Conservation (phyloP, 2,888 invertebrate species). For the Ischnus inquisitorius region DNA sequence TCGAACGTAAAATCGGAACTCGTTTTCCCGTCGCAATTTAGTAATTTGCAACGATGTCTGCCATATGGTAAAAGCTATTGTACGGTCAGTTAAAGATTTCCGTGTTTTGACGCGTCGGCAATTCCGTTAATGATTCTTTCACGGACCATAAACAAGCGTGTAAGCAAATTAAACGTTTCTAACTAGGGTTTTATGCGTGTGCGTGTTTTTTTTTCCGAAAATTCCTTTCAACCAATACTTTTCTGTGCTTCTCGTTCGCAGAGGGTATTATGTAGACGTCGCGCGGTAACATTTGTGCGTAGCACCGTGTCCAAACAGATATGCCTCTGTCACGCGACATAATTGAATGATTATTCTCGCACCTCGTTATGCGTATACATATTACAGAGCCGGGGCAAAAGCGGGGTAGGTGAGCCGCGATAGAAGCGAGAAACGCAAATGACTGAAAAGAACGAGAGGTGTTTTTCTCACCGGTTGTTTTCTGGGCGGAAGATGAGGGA, state of each 20-base stretch:
- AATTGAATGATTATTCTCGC: conserved; percentile 82
- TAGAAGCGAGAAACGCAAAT: conserved; percentile 39
- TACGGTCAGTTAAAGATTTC: not conserved
- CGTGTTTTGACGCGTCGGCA: not conserved
- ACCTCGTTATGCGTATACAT: conserved; percentile 56
- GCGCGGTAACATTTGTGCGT: not conserved
- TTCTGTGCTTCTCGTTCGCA: conserved; percentile 12
- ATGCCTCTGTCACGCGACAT: conserved; percentile 78
- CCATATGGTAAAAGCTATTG: not conserved
- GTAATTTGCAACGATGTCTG: not conserved
- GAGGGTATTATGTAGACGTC: not conserved
- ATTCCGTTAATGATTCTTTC: conserved; percentile 4
- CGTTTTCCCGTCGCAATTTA: not conserved
- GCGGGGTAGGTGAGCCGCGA: conserved; percentile 19
- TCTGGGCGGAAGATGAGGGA: conserved; percentile 62
- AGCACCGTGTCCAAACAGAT: conserved; percentile 44
- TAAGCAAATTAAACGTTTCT: conserved; percentile 7
- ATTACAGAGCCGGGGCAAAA: conserved; percentile 25
- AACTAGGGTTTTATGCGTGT: not conserved
- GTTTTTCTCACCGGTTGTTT: conserved; percentile 52
- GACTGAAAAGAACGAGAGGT: conserved; percentile 25
- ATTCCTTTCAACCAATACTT: not conserved
- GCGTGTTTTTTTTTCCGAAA: not conserved
- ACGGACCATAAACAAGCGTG: conserved; percentile 1
- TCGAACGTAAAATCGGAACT: not conserved